Base-by-base conservation (phyloP, 53 echinoderm and acorn worm species). In the Henricia sp. region DNA sequence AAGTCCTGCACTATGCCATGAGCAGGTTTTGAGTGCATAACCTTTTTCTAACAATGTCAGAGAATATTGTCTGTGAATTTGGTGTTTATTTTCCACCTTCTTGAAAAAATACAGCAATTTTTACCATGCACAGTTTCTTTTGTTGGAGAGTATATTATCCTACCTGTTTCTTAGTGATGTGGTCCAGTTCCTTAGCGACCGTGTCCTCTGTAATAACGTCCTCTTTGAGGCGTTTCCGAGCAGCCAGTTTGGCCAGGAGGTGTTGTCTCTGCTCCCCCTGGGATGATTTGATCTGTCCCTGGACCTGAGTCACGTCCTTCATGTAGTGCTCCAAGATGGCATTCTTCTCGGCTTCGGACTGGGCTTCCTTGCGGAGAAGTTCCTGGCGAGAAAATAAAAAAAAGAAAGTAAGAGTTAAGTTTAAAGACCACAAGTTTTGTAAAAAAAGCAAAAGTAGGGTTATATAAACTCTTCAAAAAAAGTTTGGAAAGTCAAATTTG, bases 91-190 rank as follows among this genome's bases (percentile, higher is more conserved):
- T n/a, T n/a, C n/a, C n/a, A n/a, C n/a, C n/a, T n/a, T n/a, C n/a
- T n/a, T n/a, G n/a, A n/a, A n/a, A n/a, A n/a, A n/a, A n/a, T n/a
- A n/a, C n/a, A n/a, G n/a, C n/a, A n/a, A n/a, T n/a, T n/a, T n/a
- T n/a, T n/a, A n/a, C n/a, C n/a, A n/a, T n/a, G n/a, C n/a, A n/a
- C n/a, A n/a, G n/a, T n/a, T n/a, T n/a, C n/a, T n/a, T n/a, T n/a
- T n/a, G n/a, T n/a, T n/a, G n/a, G n/a, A n/a, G n/a, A n/a, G n/a
- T n/a, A n/a, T 65, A 26, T 11, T 17, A 20, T 54, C 57, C 65
- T 14, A 95, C 95, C 93, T 96, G 93, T 82, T 96, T 88, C 84
- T 96, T 96, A 51, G 89, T 96, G 89, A 96, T 91, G 82, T 91
- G 91, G 43, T 96, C 91, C 82, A 96, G 85, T 75, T 96, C 93